These are phyloP conservation scores for Frankliniella intonsa DNA, from an alignment of 2,888 invertebrate genomes.

Conservation along the genomic window DNA sequence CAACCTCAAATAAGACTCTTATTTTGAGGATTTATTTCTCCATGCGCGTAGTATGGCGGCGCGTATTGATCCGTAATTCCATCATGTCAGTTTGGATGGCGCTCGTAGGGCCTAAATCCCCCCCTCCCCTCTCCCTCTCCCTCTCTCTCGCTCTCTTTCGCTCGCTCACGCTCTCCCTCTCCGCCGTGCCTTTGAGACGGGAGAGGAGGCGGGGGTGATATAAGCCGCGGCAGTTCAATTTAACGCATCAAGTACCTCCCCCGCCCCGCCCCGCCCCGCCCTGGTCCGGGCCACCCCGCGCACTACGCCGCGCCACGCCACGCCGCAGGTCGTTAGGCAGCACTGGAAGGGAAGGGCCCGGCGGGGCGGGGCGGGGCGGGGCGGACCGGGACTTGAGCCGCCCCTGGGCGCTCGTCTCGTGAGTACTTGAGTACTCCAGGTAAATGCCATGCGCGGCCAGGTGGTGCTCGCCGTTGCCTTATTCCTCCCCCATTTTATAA, in stretches of 20 bases:
- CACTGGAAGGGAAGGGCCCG: neutral
- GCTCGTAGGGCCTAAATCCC: no score
- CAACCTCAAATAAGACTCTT: no score
- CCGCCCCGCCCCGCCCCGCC: conserved; percentile 18
- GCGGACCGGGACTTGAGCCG: conserved; percentile 28
- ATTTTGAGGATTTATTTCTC: no score
- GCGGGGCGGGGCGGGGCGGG: conserved; percentile 16
- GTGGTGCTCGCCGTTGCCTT: neutral
- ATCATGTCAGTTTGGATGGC: no score
- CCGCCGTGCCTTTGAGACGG: no score
- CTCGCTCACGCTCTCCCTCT: no score
- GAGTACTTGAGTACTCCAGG: neutral
- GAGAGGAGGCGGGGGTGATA: neutral
- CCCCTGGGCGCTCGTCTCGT: neutral
- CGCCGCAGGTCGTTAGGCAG: conserved; percentile 20
- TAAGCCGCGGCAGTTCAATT: conserved; percentile 20
- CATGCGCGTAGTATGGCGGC: no score
- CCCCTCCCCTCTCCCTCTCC: no score
- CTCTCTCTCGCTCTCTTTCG: no score
- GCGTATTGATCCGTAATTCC: no score
- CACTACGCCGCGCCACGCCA: neutral
- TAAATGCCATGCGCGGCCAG: neutral
- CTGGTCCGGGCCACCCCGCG: neutral
- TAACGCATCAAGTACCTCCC: conserved; percentile 24
- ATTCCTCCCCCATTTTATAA: no score